phyloP scores from a whole-genome alignment of 2,888 invertebrate genomes.

The Melanophora roralis region DNA sequence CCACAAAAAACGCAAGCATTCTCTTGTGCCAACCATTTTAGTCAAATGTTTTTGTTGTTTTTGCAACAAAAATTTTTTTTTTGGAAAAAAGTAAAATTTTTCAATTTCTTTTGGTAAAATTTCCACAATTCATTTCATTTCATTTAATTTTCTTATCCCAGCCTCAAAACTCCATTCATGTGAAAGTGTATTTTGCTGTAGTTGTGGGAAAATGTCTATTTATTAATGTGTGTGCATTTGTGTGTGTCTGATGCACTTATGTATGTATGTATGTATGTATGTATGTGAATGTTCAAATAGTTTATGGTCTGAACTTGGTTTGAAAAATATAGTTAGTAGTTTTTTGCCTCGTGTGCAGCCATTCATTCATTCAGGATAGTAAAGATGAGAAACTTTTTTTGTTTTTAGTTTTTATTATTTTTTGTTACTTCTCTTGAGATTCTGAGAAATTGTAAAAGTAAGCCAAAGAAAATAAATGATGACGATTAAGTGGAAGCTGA shows the following conservation, averaged over 20 bases:
- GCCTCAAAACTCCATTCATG: background rate
- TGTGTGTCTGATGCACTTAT: background rate
- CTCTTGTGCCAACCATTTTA: too few species aligned
- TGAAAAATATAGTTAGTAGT: constrained; percentile 22
- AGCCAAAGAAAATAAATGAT: constrained; percentile 32
- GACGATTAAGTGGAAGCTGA: constrained; percentile 10
- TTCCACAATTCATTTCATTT: background rate
- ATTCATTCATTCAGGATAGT: constrained; percentile 34
- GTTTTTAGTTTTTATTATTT: constrained; percentile 14
- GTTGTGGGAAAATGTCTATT: constrained; percentile 1
- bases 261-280: background rate
- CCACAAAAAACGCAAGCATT: too few species aligned
- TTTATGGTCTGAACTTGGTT: constrained; percentile 61
- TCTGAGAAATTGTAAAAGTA: constrained; percentile 37
- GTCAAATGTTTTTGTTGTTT: too few species aligned
- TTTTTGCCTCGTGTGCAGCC: background rate
- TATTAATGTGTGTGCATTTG: background rate
- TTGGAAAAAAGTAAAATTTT: constrained; percentile 18
- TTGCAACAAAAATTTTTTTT: background rate
- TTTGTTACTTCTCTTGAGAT: constrained; percentile 19
- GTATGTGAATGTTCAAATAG: constrained; percentile 39
- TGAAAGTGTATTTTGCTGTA: constrained; percentile 20
- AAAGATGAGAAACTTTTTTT: constrained; percentile 19
- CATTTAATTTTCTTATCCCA: background rate
- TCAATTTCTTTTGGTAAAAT: constrained; percentile 12